Evolutionary conservation across 2,888 invertebrate species (phyloP), one percentile per base, ranked within the genome.

Genomic region (Temnothorax rugatulus): DNA sequence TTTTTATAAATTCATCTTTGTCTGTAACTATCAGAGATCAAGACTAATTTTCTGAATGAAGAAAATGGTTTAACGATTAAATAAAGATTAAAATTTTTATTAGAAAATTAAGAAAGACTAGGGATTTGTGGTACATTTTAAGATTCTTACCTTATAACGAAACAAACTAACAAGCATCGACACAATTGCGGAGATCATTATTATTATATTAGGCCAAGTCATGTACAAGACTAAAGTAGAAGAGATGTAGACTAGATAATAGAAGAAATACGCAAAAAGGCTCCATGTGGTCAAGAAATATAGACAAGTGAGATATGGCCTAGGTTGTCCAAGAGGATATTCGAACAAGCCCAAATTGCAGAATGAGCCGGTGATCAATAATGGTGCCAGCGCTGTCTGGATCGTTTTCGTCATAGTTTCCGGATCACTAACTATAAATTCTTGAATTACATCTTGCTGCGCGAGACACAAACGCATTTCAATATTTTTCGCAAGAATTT

Each of bases 251-350:
- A 63, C 3, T 61, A 75, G 5, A 34, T 75, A 50, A 11, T 75
- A 50, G 0, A 18, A 63, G 13, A 63, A 8, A 50, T 25, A 76
- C 11, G 9, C 18, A 38, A 38, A 76, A 38, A 47, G 5, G 2
- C 50, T 76, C 75, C 50, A 64, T 50, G 15, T 11, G 15, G 21
- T 47, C 9, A 47, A 61, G 15, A 63, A 34, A 61, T 75, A 75
- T 3, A 63, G 11, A 44, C n/a, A 75, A 50, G 75, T 47, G 4
- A 75, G 5, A 21, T 21, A 50, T 1, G 25, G 50, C 1, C 50
- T 76, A 38, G 25, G 34, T 34, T 18, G 47, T 64, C 63, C 63
- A 50, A 63, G 18, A 38, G 75, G 63, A 63, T 63, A 64, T 57
- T 76, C 75, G 18, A 76, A 52, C 3, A 76, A 11, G 21, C 21